Percentiles rank a stretch among this genome's conserved stretches.
Evolutionary conservation across 2,113 vertebrate genomes (phyloP).

Genomic region (Cricetomys ansorgei): DNA sequence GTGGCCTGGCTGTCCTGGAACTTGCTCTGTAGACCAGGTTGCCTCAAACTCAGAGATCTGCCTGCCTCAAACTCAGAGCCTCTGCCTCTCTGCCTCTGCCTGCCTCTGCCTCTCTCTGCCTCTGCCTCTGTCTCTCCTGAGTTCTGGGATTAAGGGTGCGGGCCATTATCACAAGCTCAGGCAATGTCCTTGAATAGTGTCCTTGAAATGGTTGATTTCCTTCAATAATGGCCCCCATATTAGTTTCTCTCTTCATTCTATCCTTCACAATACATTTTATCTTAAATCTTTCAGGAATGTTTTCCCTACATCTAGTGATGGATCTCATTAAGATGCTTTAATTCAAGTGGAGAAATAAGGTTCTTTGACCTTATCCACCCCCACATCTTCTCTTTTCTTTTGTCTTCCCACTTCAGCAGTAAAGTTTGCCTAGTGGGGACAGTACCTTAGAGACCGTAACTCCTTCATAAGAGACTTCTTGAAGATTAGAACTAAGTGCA

Average conservation of each 20-base stretch:
- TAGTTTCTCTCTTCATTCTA: not conserved
- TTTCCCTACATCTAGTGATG: not conserved
- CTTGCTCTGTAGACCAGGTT: not conserved
- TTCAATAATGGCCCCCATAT: not conserved
- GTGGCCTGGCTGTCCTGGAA: not conserved
- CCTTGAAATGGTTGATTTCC: not conserved
- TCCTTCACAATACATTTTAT: not conserved
- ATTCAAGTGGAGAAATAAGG: not conserved
- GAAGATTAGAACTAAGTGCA: not conserved
- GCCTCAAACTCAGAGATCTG: not conserved
- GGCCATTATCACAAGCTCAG: not conserved
- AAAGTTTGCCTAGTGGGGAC: not conserved
- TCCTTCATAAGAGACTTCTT: not conserved
- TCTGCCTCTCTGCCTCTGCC: not conserved
- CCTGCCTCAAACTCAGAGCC: not conserved
- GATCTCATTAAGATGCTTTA: not conserved
- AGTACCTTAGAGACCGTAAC: not conserved
- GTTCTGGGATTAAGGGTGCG: not conserved
- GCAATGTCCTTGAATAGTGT: not conserved
- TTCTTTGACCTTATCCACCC: not conserved
- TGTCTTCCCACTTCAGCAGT: not conserved
- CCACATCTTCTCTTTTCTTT: not conserved
- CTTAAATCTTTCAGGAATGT: not conserved
- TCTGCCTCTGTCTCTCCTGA: not conserved
- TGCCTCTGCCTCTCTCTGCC: not conserved